phyloP scores from a whole-genome alignment of 1,140 invertebrate genomes.

The Ceratoteleas bidentatus region DNA sequence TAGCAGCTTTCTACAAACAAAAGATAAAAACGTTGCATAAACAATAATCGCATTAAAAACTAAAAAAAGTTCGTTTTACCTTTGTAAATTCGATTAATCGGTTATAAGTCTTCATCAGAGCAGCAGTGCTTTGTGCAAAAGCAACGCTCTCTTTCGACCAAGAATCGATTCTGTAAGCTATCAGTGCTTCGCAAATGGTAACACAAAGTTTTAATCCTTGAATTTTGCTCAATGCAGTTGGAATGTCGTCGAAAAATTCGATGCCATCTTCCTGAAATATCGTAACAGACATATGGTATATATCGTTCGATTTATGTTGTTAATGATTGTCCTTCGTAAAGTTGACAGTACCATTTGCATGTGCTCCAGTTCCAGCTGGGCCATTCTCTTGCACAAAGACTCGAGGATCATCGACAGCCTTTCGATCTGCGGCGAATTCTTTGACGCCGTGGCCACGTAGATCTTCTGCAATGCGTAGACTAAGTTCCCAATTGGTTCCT shows the following conservation, averaged over 20 bases:
- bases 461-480: slow-evolving; percentile 76
- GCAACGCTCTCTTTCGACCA: slow-evolving; percentile 75
- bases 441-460: slow-evolving; percentile 67
- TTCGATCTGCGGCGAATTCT: slow-evolving; percentile 56
- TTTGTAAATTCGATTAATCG: slow-evolving; percentile 80
- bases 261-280: slow-evolving; percentile 79
- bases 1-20: slow-evolving; percentile 68
- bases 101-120: slow-evolving; percentile 78
- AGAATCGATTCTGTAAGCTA: slow-evolving; percentile 79
- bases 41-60: too few species aligned
- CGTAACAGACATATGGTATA: slow-evolving; percentile 30
- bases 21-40: too few species aligned
- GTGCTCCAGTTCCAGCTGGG: slow-evolving; percentile 72
- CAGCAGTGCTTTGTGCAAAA: slow-evolving; percentile 73
- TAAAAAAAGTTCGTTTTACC: too few species aligned
- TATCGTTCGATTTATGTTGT: neutral
- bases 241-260: slow-evolving; percentile 78
- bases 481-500: slow-evolving; percentile 77
- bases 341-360: slow-evolving; percentile 74
- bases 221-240: slow-evolving; percentile 79
- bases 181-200: slow-evolving; percentile 80
- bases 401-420: slow-evolving; percentile 72
- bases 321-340: neutral
- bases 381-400: slow-evolving; percentile 75
- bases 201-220: slow-evolving; percentile 79